These are phyloP conservation scores for Lynx canadensis DNA, from an alignment of 2,113 vertebrate species.

Conservation along the genomic window DNA sequence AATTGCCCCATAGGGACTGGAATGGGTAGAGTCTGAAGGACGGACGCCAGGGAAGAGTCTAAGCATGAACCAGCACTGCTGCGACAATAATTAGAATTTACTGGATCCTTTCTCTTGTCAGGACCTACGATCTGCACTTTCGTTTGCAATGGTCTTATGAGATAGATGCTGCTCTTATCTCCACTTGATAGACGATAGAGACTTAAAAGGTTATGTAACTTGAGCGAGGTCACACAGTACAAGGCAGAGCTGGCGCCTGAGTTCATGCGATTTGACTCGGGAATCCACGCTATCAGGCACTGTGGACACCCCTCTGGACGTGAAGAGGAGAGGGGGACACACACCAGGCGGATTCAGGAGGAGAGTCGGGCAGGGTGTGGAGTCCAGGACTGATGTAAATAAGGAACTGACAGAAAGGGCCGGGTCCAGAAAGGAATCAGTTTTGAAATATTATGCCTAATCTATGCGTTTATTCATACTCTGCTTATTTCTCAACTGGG, in stretches of 20 bases:
- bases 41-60: background rate
- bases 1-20: background rate
- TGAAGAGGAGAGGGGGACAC: background rate
- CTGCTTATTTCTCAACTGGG: slow-evolving; percentile 35
- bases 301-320: background rate
- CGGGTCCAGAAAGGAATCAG: background rate
- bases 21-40: background rate
- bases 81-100: background rate
- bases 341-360: background rate
- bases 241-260: background rate
- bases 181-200: background rate
- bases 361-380: background rate
- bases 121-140: background rate
- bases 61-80: background rate
- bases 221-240: background rate
- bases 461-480: background rate
- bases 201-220: background rate
- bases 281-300: background rate
- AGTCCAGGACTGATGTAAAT: background rate
- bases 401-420: background rate
- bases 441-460: background rate
- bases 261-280: background rate
- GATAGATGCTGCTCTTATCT: background rate
- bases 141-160: background rate
- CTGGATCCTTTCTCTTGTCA: background rate